Evolutionary conservation across 2,797 vertebrate genomes (phyloP).

Genomic region (Poeciliopsis infans): DNA sequence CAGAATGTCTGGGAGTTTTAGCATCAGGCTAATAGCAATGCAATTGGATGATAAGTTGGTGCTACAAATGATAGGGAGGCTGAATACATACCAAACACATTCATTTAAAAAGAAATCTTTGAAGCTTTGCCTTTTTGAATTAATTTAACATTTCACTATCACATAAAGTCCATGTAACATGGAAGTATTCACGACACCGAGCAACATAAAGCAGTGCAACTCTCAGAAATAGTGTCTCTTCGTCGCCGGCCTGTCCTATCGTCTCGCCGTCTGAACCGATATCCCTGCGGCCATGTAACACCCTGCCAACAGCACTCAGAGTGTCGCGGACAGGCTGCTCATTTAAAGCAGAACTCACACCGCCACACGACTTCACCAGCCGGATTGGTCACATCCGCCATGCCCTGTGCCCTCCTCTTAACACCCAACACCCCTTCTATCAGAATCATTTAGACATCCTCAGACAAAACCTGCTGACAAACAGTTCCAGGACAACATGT

Average conservation of each 20-base stretch:
- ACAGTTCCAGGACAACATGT: conserved; percentile 26
- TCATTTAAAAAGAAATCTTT: not conserved
- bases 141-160: not conserved
- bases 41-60: not conserved
- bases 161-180: not conserved
- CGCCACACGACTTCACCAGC: conserved; percentile 43
- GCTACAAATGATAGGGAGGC: not conserved
- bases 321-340: conserved; percentile 60
- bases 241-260: conserved; percentile 47
- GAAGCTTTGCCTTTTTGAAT: not conserved
- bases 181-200: not conserved
- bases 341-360: conserved; percentile 62
- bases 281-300: conserved; percentile 49
- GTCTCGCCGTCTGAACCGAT: conserved; percentile 33
- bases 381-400: conserved; percentile 29
- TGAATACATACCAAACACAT: not conserved
- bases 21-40: not conserved
- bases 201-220: conserved; percentile 31
- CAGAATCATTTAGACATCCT: conserved; percentile 43
- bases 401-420: conserved; percentile 16
- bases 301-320: conserved; percentile 67
- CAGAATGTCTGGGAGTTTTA: not conserved
- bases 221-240: conserved; percentile 46
- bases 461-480: conserved; percentile 29
- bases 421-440: conserved; percentile 23